Conservation (phyloP, 2,113 vertebrate species). For the Blennius ocellaris region DNA sequence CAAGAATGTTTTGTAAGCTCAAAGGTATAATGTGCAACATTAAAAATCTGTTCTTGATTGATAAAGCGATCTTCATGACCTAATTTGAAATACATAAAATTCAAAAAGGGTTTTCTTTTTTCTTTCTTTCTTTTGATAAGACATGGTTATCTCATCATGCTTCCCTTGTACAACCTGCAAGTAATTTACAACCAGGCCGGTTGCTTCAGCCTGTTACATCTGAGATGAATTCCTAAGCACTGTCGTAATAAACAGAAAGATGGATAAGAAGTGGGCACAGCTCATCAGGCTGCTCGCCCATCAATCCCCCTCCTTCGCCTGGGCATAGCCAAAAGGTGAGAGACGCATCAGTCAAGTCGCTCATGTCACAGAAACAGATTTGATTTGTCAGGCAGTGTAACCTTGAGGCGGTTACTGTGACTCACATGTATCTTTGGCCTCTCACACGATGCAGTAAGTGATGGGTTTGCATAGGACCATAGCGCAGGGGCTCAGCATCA, state of each 20-base stretch:
- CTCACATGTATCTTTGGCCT: slow-evolving; percentile 56
- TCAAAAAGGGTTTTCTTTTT: too few relatives aligned
- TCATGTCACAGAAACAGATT: slow-evolving; percentile 66
- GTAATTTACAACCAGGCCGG: neutral
- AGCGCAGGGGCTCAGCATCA: slow-evolving; percentile 29
- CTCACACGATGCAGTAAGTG: slow-evolving; percentile 41
- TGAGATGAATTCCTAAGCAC: slow-evolving; percentile 14
- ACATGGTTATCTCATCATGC: too few relatives aligned
- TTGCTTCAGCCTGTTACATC: slow-evolving; percentile 9
- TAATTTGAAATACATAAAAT: too few relatives aligned
- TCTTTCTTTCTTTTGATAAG: too few relatives aligned
- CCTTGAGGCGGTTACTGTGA: slow-evolving; percentile 68
- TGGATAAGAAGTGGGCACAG: slow-evolving; percentile 35
- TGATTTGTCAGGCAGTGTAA: slow-evolving; percentile 75
- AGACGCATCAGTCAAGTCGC: slow-evolving; percentile 67
- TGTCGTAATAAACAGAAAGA: slow-evolving; percentile 31
- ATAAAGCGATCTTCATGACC: too few relatives aligned
- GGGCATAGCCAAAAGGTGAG: slow-evolving; percentile 64
- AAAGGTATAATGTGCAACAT: neutral
- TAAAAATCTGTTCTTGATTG: neutral
- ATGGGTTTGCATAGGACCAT: slow-evolving; percentile 49
- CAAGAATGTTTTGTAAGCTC: neutral
- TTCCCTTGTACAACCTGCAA: neutral
- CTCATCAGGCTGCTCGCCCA: slow-evolving; percentile 50
- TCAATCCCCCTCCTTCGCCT: slow-evolving; percentile 41